Base-by-base conservation (phyloP, 2,888 invertebrate species). In the Drosophila ustulata region DNA sequence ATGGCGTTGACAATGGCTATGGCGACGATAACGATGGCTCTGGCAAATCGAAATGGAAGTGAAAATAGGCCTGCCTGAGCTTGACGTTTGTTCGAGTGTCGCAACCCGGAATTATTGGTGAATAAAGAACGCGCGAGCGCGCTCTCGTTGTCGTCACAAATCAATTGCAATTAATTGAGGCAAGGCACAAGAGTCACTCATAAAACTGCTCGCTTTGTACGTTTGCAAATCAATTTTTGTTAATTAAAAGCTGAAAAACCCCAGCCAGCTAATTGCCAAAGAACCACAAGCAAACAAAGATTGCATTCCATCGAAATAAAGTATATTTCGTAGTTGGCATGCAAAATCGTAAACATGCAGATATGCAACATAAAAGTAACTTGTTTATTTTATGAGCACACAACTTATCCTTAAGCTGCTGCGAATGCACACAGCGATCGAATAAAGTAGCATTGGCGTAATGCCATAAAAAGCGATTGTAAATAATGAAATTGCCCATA, bases 401-500 rank as follows among this genome's bases (percentile, higher is more conserved):
- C 34, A 8, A 7, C 30, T 30, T 37, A 37, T 28, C 26, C 34
- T 23, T 52, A 45, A 61, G 41, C 43, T 34, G 30, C 25, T 34
- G 37, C 13, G 28, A 74, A 25, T 9, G 41, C 39, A 47, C 30
- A 11, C 26, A 30, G 41, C 25, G n/a, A 58, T 51, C 49, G 45
- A 53, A 28, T 37, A 25, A 46, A 25, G 34, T 28, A 39, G 26
- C 46, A 49, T 18, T 45, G 11, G 30, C 25, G 47, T 9, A 52
- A 34, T 61, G 64, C 51, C 69, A 58, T 81, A 75, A 70, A 77
- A 81, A 45, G 26, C 59, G 73, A 69, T 80, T 74, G 66, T 77
- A 79, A 80, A 71, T 84, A 75, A 87, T 71, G 71, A 70, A 87
- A 80, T 75, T 66, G 72, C 63, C 80, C 73, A 79, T 83, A 87